Evolutionary conservation across 1,140 invertebrate species (phyloP).

Genomic region (Venturia canescens): DNA sequence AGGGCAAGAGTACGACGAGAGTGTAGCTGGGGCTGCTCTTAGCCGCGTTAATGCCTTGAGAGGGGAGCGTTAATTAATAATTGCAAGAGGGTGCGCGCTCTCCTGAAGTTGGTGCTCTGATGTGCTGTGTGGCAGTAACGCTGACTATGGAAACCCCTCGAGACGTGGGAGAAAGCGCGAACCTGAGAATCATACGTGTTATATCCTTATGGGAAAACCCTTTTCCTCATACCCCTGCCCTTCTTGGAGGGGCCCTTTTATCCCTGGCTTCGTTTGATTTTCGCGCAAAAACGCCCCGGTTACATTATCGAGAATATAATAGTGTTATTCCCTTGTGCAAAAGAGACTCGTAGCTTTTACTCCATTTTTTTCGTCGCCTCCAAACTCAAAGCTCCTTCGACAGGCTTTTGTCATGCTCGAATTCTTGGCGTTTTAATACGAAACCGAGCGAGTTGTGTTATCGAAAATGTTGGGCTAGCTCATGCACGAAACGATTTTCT

Average conservation of each 20-base stretch:
- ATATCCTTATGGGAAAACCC: slow-evolving; percentile 20
- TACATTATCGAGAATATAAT: too few species aligned
- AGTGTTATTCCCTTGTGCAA: too few species aligned
- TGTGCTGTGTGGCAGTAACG: slow-evolving; percentile 8
- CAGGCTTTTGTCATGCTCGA: too few species aligned
- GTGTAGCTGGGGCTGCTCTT: slow-evolving; percentile 69
- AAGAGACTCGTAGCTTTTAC: too few species aligned
- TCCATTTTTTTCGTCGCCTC: too few species aligned
- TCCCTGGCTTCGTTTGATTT: neutral
- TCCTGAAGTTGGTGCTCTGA: slow-evolving; percentile 41
- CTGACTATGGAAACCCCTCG: slow-evolving; percentile 35
- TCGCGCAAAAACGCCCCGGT: neutral
- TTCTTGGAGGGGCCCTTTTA: neutral
- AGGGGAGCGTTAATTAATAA: slow-evolving; percentile 76
- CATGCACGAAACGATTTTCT: too few species aligned
- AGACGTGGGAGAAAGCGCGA: slow-evolving; percentile 29
- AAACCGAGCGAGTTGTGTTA: too few species aligned
- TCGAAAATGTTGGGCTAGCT: too few species aligned
- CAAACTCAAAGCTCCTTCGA: too few species aligned
- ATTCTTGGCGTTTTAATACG: too few species aligned
- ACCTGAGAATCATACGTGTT: slow-evolving; percentile 42
- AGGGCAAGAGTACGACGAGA: slow-evolving; percentile 55
- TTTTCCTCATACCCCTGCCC: neutral
- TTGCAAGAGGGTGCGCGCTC: slow-evolving; percentile 71
- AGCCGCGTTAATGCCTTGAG: slow-evolving; percentile 73